These are phyloP conservation scores for Hemibagrus guttatus DNA, from an alignment of 2,797 vertebrate species.

Conservation along the genomic window DNA sequence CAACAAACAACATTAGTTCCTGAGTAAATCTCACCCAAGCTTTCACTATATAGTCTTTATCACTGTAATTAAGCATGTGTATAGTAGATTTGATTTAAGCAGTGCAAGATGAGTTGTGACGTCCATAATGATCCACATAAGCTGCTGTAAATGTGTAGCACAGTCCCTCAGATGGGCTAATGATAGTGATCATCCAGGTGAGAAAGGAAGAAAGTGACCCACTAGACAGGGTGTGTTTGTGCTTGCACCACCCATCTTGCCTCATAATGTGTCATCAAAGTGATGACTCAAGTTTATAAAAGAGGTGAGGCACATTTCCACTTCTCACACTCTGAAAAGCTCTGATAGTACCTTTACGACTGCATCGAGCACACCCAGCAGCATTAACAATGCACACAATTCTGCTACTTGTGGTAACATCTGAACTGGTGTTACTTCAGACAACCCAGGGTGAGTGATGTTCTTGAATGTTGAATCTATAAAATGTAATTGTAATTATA, in stretches of 20 bases:
- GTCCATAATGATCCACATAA: slow-evolving; percentile 21
- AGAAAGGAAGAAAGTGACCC: slow-evolving; percentile 39
- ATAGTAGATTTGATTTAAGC: slow-evolving; percentile 9
- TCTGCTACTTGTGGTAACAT: slow-evolving; percentile 34
- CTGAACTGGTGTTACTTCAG: slow-evolving; percentile 41
- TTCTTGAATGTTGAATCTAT: neutral
- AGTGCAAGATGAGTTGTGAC: slow-evolving; percentile 26
- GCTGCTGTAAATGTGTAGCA: slow-evolving; percentile 22
- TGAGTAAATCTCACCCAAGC: neutral
- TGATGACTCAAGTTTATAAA: slow-evolving; percentile 52
- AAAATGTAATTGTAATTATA: too few relatives aligned
- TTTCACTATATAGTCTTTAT: neutral
- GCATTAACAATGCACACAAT: slow-evolving; percentile 47
- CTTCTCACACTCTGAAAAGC: slow-evolving; percentile 19
- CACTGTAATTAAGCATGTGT: slow-evolving; percentile 21
- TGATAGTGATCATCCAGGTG: slow-evolving; percentile 23
- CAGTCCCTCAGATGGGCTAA: neutral
- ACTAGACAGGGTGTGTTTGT: slow-evolving; percentile 47
- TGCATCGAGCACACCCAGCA: neutral
- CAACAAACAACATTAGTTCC: neutral
- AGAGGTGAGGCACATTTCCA: slow-evolving; percentile 34
- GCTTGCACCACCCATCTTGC: slow-evolving; percentile 50
- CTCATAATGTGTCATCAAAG: slow-evolving; percentile 44
- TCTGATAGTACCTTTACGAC: neutral
- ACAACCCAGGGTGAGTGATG: slow-evolving; percentile 48